Evolutionary conservation across 2,888 invertebrate genomes (phyloP).

Genomic region (Liopterus haemorrhoidalis): DNA sequence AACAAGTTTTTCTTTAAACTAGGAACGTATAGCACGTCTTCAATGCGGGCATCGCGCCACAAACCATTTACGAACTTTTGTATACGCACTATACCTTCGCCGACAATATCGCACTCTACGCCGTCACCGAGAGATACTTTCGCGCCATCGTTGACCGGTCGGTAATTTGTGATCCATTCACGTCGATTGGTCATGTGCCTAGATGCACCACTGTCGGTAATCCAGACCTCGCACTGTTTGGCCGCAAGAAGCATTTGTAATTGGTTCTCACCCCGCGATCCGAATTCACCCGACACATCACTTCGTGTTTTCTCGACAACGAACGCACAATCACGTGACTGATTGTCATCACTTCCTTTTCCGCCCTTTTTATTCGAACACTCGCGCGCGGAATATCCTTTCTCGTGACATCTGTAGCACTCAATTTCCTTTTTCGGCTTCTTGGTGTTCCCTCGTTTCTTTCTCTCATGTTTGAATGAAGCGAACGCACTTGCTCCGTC

Average conservation of each 20-base stretch:
- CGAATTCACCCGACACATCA: no score
- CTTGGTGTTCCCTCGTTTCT: no score
- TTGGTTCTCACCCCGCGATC: no score
- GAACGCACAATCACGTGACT: conserved; percentile 24
- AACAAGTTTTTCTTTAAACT: conserved; percentile 32
- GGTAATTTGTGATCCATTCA: no score
- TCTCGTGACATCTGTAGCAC: no score
- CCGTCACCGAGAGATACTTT: conserved; percentile 30
- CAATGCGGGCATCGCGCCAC: conserved; percentile 25
- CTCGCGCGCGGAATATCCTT: conserved; percentile 21
- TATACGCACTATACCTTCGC: conserved; percentile 27
- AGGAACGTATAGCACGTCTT: conserved; percentile 33
- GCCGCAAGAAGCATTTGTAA: no score
- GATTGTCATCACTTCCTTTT: conserved; percentile 10
- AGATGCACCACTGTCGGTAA: conserved; percentile 31
- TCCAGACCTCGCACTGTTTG: conserved; percentile 26
- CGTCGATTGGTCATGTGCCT: no score
- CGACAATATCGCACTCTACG: conserved; percentile 23
- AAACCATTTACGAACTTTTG: conserved; percentile 24
- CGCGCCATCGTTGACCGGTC: no score
- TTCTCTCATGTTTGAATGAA: no score
- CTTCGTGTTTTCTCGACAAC: conserved; percentile 11
- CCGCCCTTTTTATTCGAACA: neutral
- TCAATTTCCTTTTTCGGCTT: no score
- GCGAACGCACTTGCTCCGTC: neutral